Percentiles rank a stretch among this genome's conserved stretches.
Evolutionary conservation across 30 jellyfish, hydroid and myxozoan genomes (phyloP).

Genomic region (Mastigias papua): DNA sequence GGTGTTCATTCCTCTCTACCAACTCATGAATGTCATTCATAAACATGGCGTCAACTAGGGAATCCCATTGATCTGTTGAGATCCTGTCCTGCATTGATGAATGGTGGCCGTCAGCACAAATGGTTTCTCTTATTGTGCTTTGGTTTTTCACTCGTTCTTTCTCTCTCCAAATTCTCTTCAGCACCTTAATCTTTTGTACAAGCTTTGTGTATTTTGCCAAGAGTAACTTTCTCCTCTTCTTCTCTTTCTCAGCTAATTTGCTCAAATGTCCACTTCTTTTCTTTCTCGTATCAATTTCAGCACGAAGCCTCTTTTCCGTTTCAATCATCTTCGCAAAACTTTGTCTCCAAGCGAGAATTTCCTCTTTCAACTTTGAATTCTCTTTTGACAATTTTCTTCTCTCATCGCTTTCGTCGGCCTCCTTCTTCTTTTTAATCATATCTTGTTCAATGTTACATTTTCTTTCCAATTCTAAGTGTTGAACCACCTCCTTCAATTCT

Average conservation of each 20-base stretch:
- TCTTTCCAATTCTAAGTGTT: neutral
- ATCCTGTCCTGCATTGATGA: too few species aligned
- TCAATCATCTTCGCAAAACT: neutral
- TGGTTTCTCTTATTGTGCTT: too few species aligned
- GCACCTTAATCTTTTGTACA: neutral
- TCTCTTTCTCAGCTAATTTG: neutral
- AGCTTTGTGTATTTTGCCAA: neutral
- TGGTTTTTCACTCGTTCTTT: too few species aligned
- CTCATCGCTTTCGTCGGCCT: neutral
- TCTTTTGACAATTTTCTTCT: neutral
- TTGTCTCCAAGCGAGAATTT: neutral
- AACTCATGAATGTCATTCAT: neutral
- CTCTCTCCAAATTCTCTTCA: neutral
- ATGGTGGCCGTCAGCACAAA: too few species aligned
- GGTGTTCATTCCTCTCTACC: neutral
- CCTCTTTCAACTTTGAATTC: neutral
- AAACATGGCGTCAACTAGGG: too few species aligned
- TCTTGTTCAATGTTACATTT: too few species aligned
- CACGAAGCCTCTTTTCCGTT: neutral
- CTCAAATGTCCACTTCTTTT: neutral
- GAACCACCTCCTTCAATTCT: neutral
- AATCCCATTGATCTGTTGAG: too few species aligned
- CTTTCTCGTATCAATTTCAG: neutral
- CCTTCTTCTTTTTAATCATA: too few species aligned
- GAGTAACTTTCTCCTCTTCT: neutral